Conservation (phyloP, 1,140 invertebrate genomes). For the Lasioglossum albipes region DNA sequence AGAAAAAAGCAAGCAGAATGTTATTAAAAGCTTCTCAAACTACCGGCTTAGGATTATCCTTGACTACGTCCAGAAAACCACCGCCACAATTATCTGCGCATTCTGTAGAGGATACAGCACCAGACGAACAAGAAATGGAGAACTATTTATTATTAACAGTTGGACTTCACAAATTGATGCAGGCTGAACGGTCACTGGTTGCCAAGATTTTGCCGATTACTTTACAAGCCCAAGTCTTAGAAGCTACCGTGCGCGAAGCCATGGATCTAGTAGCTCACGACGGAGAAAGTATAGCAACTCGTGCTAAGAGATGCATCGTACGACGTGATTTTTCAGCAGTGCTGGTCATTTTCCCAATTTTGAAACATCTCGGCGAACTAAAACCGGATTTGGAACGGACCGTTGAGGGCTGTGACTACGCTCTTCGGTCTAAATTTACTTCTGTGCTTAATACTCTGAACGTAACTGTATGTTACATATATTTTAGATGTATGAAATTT, state of each 20-base stretch:
- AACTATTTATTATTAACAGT: slow-evolving; percentile 92
- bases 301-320: slow-evolving; percentile 89
- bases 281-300: slow-evolving; percentile 89
- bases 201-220: slow-evolving; percentile 90
- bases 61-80: slow-evolving; percentile 76
- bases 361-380: slow-evolving; percentile 89
- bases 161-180: slow-evolving; percentile 92
- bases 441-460: slow-evolving; percentile 88
- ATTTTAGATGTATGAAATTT: background rate
- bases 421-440: slow-evolving; percentile 86
- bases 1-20: slow-evolving; percentile 93
- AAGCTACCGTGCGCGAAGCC: slow-evolving; percentile 90
- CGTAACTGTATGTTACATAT: slow-evolving; percentile 82
- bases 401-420: slow-evolving; percentile 86
- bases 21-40: slow-evolving; percentile 91
- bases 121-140: slow-evolving; percentile 91
- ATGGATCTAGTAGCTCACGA: slow-evolving; percentile 92
- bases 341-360: slow-evolving; percentile 91
- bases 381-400: slow-evolving; percentile 92
- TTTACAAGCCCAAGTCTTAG: slow-evolving; percentile 91
- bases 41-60: slow-evolving; percentile 72
- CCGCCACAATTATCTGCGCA: slow-evolving; percentile 65
- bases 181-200: slow-evolving; percentile 91
- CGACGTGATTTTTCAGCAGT: slow-evolving; percentile 91
- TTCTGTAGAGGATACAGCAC: slow-evolving; percentile 75